Percentiles rank a stretch among this genome's conserved stretches.
Conservation (phyloP, 2,888 invertebrate genomes). For the Hyles lineata region DNA sequence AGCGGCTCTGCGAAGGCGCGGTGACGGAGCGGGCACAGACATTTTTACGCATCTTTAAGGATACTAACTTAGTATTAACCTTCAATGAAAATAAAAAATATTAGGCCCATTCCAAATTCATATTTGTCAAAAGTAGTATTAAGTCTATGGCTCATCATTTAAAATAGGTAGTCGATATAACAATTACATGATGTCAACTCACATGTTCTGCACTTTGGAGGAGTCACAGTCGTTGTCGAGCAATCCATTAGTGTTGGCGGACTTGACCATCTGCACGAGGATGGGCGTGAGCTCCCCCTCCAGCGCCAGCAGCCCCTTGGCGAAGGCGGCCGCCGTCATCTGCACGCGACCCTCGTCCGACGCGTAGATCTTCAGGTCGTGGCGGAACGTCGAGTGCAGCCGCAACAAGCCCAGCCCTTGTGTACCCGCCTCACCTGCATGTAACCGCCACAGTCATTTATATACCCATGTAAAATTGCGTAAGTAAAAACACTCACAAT, state of each 20-base stretch:
- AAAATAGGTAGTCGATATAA: background rate
- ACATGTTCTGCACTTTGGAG: constrained; percentile 97
- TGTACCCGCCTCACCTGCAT: constrained; percentile 92
- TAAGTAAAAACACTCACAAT: background rate
- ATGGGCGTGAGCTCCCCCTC: constrained; percentile 99
- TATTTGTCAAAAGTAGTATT: no score
- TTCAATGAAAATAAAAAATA: no score
- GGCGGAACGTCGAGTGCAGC: constrained; percentile 98
- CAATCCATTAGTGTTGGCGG: constrained; percentile 98
- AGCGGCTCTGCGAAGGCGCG: no score
- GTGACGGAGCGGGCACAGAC: no score
- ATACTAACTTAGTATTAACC: no score
- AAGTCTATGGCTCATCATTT: no score
- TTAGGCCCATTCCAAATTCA: no score
- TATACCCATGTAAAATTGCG: background rate
- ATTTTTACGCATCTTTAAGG: no score
- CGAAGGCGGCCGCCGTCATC: constrained; percentile 99
- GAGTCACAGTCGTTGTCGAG: constrained; percentile 99
- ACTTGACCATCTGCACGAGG: constrained; percentile 99
- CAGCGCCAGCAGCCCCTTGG: constrained; percentile 97
- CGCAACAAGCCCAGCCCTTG: constrained; percentile 97
- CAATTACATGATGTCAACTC: constrained; percentile 64
- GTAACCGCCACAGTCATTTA: background rate
- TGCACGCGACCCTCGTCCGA: constrained; percentile 99
- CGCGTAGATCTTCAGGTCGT: constrained; percentile 99